Conservation (phyloP, 2,888 invertebrate species). For the Pocota personata region DNA sequence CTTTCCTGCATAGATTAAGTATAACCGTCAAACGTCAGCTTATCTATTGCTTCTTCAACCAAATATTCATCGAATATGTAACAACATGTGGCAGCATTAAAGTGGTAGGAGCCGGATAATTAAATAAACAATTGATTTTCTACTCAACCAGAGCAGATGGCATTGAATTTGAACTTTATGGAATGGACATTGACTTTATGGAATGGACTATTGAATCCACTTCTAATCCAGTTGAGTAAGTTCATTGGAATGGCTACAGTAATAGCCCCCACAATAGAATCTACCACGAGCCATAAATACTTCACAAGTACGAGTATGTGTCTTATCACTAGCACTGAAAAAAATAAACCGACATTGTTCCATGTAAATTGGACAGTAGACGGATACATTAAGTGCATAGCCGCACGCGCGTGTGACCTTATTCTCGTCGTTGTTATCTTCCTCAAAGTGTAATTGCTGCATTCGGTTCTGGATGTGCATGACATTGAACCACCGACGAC, state of each 20-base stretch:
- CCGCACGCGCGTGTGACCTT: conserved; percentile 57
- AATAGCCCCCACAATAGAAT: background rate
- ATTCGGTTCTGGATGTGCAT: conserved; percentile 23
- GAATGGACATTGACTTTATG: background rate
- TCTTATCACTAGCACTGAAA: background rate
- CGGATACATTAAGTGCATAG: conserved; percentile 9
- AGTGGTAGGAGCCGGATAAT: no score
- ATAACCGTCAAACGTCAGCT: no score
- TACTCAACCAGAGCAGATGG: background rate
- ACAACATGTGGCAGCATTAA: no score
- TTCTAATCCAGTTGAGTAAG: background rate
- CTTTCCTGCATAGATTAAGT: background rate
- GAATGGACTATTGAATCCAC: background rate
- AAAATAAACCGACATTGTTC: background rate
- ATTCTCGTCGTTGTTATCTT: conserved; percentile 40
- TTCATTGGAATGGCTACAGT: background rate
- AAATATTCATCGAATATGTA: no score
- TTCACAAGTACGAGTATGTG: background rate
- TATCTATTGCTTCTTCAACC: no score
- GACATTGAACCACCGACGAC: conserved; percentile 52
- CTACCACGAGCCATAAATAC: background rate
- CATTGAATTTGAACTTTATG: background rate
- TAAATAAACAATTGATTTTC: background rate
- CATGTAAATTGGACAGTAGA: conserved; percentile 37
- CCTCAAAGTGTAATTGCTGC: conserved; percentile 23